Conservation (phyloP, 1,140 invertebrate genomes). For the Zaprionus tsacasi region DNA sequence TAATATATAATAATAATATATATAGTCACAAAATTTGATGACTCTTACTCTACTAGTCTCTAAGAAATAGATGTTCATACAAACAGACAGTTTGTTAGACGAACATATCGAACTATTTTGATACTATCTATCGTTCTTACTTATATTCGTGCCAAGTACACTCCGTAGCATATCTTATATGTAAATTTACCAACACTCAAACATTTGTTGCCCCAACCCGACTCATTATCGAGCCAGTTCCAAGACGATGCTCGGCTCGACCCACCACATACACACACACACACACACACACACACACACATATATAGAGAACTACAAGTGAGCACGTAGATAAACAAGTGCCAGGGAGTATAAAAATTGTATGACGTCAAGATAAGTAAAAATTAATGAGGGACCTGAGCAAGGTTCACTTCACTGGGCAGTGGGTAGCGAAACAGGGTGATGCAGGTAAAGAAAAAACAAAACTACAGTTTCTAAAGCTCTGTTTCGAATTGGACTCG, state of each 20-base stretch:
- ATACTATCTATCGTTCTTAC: not conserved
- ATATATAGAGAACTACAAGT: conserved; percentile 44
- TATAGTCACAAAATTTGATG: too few relatives aligned
- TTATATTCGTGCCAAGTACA: not conserved
- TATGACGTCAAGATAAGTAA: conserved; percentile 68
- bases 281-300: not conserved
- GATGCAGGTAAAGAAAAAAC: not conserved
- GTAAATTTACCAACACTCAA: conserved; percentile 5
- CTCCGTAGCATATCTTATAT: not conserved
- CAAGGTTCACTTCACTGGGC: conserved; percentile 41
- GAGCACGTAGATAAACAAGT: conserved; percentile 66
- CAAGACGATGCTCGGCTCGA: not conserved
- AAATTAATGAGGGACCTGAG: conserved; percentile 64
- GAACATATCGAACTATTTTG: not conserved
- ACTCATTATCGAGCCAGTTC: conserved; percentile 6
- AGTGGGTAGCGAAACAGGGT: conserved; percentile 45
- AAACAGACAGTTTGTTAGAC: too few relatives aligned
- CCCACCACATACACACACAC: not conserved
- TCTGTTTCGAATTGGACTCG: not conserved
- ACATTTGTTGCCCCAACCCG: not conserved
- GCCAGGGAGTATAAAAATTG: conserved; percentile 50
- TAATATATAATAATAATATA: too few relatives aligned
- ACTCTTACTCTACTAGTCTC: too few relatives aligned
- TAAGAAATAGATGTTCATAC: too few relatives aligned
- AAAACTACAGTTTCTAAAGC: too few relatives aligned